phyloP scores from a whole-genome alignment of 2,888 invertebrate genomes.

The Xestia sexstrigata region DNA sequence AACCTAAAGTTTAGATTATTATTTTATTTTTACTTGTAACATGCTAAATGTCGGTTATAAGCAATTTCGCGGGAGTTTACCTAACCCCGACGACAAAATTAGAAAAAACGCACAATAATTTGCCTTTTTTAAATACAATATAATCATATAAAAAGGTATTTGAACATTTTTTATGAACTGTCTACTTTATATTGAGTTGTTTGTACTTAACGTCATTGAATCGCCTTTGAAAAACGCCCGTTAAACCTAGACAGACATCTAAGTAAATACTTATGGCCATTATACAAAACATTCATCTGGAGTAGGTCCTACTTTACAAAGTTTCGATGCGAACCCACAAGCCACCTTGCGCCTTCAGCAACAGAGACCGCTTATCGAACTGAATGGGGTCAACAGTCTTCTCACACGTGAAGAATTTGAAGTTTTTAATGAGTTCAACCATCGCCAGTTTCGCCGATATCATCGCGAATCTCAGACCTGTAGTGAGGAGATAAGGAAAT shows the following conservation, averaged over 20 bases:
- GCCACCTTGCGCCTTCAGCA: slow-evolving; percentile 83
- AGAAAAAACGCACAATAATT: not conserved
- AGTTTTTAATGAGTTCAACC: slow-evolving; percentile 85
- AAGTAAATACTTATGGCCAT: too few species aligned
- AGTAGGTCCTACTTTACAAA: slow-evolving; percentile 51
- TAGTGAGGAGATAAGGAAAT: slow-evolving; percentile 59
- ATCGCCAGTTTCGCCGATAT: slow-evolving; percentile 87
- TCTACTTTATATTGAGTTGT: not conserved
- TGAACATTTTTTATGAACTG: slow-evolving; percentile 19
- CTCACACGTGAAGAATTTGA: slow-evolving; percentile 79
- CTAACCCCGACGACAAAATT: not conserved
- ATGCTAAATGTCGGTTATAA: not conserved
- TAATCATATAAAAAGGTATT: not conserved
- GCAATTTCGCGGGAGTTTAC: not conserved
- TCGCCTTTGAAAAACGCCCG: not conserved
- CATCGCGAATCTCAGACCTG: slow-evolving; percentile 89
- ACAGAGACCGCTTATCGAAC: slow-evolving; percentile 79
- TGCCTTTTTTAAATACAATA: not conserved
- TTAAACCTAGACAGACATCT: not conserved
- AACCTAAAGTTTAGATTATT: too few species aligned
- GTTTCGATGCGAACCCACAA: slow-evolving; percentile 82
- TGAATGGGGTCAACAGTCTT: slow-evolving; percentile 84
- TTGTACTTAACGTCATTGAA: slow-evolving; percentile 35
- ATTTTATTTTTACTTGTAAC: not conserved
- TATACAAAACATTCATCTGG: slow-evolving; percentile 6